Percentiles rank a stretch among this genome's conserved stretches.
These are phyloP conservation scores for Thalassarche chlororhynchos DNA, from an alignment of 2,113 vertebrate genomes.

Conservation along the genomic window DNA sequence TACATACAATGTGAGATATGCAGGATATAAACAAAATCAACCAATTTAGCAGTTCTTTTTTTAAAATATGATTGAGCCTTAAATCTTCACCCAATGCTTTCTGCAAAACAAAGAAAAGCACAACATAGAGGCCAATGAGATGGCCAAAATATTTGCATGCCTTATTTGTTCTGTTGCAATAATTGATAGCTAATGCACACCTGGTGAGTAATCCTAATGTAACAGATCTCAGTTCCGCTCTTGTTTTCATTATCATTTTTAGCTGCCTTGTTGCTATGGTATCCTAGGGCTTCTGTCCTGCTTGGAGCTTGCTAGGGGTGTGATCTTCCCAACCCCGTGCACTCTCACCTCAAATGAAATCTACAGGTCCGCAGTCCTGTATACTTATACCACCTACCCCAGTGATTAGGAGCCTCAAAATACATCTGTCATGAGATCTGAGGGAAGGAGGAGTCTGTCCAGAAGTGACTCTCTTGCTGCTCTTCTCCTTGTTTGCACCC, in stretches of 20 bases:
- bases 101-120: neutral
- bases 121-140: neutral
- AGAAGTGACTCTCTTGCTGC: neutral
- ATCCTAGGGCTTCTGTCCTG: neutral
- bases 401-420: neutral
- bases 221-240: neutral
- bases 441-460: neutral
- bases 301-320: neutral
- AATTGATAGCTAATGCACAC: neutral
- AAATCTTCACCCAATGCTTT: neutral
- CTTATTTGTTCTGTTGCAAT: constrained; percentile 11
- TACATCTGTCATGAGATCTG: neutral
- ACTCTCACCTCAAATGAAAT: neutral
- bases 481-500: neutral
- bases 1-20: neutral
- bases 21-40: neutral
- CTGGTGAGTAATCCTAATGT: neutral
- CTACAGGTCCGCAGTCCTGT: neutral
- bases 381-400: neutral
- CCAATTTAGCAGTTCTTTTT: neutral
- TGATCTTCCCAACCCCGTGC: neutral
- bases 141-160: neutral
- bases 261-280: neutral
- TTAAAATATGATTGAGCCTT: neutral
- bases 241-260: neutral